A percentile compares a stretch with the other conserved stretches of the same genome.
Evolutionary conservation across 2,113 vertebrate genomes (phyloP).

Genomic region (Naja naja): DNA sequence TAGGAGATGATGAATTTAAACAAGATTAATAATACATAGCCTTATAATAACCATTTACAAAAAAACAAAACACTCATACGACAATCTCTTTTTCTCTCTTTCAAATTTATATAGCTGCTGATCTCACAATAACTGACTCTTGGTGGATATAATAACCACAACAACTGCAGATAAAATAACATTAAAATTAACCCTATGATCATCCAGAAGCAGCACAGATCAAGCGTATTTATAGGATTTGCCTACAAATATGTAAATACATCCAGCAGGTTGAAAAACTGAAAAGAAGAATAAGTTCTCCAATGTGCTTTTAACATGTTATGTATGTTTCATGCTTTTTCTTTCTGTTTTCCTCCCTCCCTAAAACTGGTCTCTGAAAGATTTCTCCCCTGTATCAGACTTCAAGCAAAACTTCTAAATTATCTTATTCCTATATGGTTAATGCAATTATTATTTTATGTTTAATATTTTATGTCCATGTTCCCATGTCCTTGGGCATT

Average conservation of each 20-base stretch:
- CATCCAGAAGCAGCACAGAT: background rate
- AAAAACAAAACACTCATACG: background rate
- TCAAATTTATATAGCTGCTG: background rate
- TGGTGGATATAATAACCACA: background rate
- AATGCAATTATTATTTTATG: background rate
- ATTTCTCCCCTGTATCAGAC: background rate
- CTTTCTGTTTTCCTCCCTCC: background rate
- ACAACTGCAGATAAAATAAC: background rate
- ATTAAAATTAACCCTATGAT: background rate
- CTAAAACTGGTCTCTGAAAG: background rate
- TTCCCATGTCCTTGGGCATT: background rate
- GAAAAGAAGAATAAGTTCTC: background rate
- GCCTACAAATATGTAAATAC: background rate
- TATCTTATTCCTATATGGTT: background rate
- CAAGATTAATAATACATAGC: background rate
- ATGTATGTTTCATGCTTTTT: background rate
- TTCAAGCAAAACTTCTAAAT: background rate
- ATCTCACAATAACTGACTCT: background rate
- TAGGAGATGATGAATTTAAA: background rate
- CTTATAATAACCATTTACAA: background rate
- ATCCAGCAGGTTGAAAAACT: background rate
- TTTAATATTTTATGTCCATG: background rate
- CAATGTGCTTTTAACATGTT: background rate
- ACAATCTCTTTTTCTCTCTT: background rate
- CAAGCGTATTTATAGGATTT: background rate